These are phyloP conservation scores for Tauraco hartlaubi DNA, from an alignment of 2,797 vertebrate genomes.

Conservation along the genomic window DNA sequence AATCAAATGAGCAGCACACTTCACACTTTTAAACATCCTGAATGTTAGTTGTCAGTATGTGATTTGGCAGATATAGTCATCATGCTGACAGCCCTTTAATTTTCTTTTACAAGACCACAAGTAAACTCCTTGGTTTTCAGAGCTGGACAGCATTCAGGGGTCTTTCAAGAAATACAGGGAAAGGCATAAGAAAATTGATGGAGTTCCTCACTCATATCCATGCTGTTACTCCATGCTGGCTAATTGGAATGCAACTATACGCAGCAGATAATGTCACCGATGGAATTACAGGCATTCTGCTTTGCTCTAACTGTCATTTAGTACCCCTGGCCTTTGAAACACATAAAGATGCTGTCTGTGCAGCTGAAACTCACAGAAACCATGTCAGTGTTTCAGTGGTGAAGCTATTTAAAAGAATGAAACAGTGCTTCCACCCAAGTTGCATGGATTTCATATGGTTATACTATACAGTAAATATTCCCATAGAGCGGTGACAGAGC, in stretches of 20 bases:
- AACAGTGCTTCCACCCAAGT: background rate
- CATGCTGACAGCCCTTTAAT: background rate
- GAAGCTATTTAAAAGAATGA: background rate
- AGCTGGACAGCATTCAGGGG: background rate
- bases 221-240: background rate
- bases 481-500: background rate
- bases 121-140: background rate
- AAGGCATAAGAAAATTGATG: background rate
- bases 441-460: background rate
- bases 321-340: background rate
- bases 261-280: background rate
- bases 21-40: background rate
- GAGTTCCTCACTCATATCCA: background rate
- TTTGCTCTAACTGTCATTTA: background rate
- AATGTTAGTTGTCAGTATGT: background rate
- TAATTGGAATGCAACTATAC: conserved; percentile 38
- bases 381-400: background rate
- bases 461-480: background rate
- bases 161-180: background rate
- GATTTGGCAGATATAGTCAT: background rate
- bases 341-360: background rate
- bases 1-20: background rate
- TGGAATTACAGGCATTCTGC: background rate
- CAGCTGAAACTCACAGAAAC: background rate
- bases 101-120: conserved; percentile 18